Evolutionary conservation across 37 sponge, comb jelly and placozoan species (phyloP), one percentile per base, ranked within the genome.

Genomic region (Mnemiopsis leidyi): DNA sequence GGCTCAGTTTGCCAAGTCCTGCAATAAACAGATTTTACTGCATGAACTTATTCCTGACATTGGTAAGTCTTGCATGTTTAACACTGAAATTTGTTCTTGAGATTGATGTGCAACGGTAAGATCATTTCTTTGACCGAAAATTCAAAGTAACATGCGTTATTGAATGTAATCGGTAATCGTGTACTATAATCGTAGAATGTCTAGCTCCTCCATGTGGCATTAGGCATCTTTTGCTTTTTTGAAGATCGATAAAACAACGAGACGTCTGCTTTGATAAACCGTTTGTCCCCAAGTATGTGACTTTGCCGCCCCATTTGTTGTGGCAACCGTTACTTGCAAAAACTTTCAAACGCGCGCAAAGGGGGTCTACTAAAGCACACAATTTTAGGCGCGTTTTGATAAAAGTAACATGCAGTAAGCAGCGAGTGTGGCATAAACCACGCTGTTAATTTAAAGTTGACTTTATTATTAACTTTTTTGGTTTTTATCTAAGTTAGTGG

Each of bases 291-390:
- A 18, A 48, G 61, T 48, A 13, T 48, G 61, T 48, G 61, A 48
- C 61, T 48, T 48, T 13, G 61, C 61, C 61, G 61, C 61, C 61
- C 61, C 79, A 69, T 85, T 85, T 85, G 90, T 85, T 85, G 90
- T 85, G 90, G 61, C 90, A 40, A 85, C 90, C 61, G 90, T 85
- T 85, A 85, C 90, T 40, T 38, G 90, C 90, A 85, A 85, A 85
- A 85, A 85, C 61, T 26, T 16, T 26, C 36, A 2, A 26, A 20
- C 90, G 90, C 90, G 90, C 90, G 28, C 28, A 33, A 16, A n/a
- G 24, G 39, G 48, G 40, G 61, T 40, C 90, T 85, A 85, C 90
- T 85, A 85, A 85, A 85, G 90, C 61, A 38, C 7, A 85, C 0
- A 39, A 26, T 85, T 85, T 85, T 37, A 85, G 90, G 38, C 13